phyloP scores from a whole-genome alignment of 2,797 vertebrate genomes.

The Acanthurus tractus region DNA sequence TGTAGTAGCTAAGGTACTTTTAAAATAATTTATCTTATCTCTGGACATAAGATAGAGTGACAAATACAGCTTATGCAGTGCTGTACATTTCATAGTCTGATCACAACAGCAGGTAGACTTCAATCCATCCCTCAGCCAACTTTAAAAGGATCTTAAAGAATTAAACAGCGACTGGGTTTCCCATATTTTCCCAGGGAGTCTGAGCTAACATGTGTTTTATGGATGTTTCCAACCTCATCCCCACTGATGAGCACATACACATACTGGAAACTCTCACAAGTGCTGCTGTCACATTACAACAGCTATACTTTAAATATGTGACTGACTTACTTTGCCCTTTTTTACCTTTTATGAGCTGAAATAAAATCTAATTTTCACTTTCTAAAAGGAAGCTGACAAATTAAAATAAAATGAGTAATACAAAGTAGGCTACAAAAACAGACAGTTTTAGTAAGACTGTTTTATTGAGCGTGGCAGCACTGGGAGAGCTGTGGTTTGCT shows the following conservation, averaged over 20 bases:
- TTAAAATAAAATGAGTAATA: slow-evolving; percentile 16
- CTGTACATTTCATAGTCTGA: not conserved
- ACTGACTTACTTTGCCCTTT: slow-evolving; percentile 27
- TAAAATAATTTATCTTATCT: not conserved
- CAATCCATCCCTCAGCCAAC: slow-evolving; percentile 17
- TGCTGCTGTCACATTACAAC: slow-evolving; percentile 37
- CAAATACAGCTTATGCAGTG: slow-evolving; percentile 4
- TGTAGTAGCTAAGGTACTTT: not conserved
- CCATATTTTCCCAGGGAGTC: slow-evolving; percentile 48
- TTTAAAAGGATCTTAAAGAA: slow-evolving; percentile 24
- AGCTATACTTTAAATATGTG: slow-evolving; percentile 38
- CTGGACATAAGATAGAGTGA: slow-evolving; percentile 1
- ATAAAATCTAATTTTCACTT: slow-evolving; percentile 13
- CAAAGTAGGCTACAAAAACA: no score
- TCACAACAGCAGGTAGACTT: slow-evolving; percentile 3
- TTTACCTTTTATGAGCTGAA: slow-evolving; percentile 18
- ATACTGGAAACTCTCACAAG: slow-evolving; percentile 54
- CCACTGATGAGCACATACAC: slow-evolving; percentile 49
- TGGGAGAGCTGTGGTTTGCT: not conserved
- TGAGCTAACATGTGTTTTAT: slow-evolving; percentile 55
- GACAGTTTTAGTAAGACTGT: not conserved
- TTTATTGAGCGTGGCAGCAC: not conserved
- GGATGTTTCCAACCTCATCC: slow-evolving; percentile 66
- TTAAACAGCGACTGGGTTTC: slow-evolving; percentile 42
- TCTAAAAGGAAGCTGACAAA: slow-evolving; percentile 18